These are phyloP conservation scores for Slavum lentiscoides DNA, from an alignment of 2,888 invertebrate species.

Conservation along the genomic window DNA sequence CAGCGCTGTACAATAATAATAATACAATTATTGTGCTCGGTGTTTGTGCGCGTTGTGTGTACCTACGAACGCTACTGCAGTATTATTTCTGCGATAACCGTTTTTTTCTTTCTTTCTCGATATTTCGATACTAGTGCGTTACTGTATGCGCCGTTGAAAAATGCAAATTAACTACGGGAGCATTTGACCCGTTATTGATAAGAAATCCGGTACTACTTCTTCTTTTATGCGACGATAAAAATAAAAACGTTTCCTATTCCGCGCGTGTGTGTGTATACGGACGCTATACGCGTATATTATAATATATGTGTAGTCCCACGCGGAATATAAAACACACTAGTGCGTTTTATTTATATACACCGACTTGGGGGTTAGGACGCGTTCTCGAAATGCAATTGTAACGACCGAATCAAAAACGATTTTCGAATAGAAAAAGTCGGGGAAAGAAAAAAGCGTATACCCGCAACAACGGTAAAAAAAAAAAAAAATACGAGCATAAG, in stretches of 20 bases:
- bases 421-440: constrained; percentile 23
- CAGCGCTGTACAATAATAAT: too few relatives aligned
- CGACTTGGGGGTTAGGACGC: not conserved
- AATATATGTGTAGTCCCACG: constrained; percentile 26
- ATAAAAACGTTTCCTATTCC: constrained; percentile 16
- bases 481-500: too few relatives aligned
- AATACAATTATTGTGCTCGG: too few relatives aligned
- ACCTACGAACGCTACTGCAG: not conserved
- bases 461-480: not conserved
- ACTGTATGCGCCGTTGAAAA: too few relatives aligned
- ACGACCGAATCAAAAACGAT: constrained; percentile 50
- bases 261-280: not conserved
- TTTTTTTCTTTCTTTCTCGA: not conserved
- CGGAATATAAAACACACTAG: constrained; percentile 48
- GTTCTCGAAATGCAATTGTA: constrained; percentile 30
- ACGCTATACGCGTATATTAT: too few relatives aligned
- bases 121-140: not conserved
- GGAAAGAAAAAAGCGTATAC: not conserved
- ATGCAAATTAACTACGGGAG: constrained; percentile 28
- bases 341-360: constrained; percentile 40
- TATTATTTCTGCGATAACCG: not conserved
- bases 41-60: too few relatives aligned
- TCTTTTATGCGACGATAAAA: constrained; percentile 44
- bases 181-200: constrained; percentile 50
- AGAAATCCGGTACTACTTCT: constrained; percentile 36